A percentile compares a stretch with the other conserved stretches of the same genome.
These are phyloP conservation scores for Sandelia bainsii DNA, from an alignment of 2,797 vertebrate genomes.

Conservation along the genomic window DNA sequence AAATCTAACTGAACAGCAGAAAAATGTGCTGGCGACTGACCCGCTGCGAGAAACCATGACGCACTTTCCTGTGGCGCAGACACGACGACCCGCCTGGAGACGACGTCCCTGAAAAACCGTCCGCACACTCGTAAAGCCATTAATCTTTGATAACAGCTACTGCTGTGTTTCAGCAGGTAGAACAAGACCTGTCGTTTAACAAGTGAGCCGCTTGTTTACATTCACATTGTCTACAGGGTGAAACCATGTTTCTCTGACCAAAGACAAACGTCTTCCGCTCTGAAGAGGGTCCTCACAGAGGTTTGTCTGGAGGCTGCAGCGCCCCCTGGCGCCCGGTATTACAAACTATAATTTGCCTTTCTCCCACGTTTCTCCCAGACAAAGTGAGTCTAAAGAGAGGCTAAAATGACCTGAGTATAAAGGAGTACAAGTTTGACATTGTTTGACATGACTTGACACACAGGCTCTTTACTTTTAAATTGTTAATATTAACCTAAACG, in stretches of 20 bases:
- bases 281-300: slow-evolving; percentile 38
- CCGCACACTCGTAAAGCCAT: slow-evolving; percentile 76
- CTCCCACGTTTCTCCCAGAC: too few relatives aligned
- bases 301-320: not conserved
- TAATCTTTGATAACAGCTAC: accelerated
- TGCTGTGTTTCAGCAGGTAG: accelerated
- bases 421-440: not conserved
- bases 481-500: not conserved
- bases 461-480: not conserved
- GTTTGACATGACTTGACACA: not conserved
- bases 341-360: not conserved
- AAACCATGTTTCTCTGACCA: slow-evolving; percentile 76
- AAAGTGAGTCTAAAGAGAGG: not conserved
- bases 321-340: slow-evolving; percentile 64
- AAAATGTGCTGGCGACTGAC: slow-evolving; percentile 59
- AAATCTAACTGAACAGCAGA: not conserved
- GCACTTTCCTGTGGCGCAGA: slow-evolving; percentile 51
- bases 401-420: not conserved
- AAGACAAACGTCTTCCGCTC: slow-evolving; percentile 53
- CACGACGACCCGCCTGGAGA: slow-evolving; percentile 22
- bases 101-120: slow-evolving; percentile 47
- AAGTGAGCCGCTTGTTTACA: slow-evolving; percentile 47
- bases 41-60: slow-evolving; percentile 62
- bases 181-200: accelerated
- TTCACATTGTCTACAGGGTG: slow-evolving; percentile 63